Percentiles rank a stretch among this genome's conserved stretches.
Conservation (phyloP, 2,113 vertebrate genomes). For the Sinocyclocheilus maitianheensis region DNA sequence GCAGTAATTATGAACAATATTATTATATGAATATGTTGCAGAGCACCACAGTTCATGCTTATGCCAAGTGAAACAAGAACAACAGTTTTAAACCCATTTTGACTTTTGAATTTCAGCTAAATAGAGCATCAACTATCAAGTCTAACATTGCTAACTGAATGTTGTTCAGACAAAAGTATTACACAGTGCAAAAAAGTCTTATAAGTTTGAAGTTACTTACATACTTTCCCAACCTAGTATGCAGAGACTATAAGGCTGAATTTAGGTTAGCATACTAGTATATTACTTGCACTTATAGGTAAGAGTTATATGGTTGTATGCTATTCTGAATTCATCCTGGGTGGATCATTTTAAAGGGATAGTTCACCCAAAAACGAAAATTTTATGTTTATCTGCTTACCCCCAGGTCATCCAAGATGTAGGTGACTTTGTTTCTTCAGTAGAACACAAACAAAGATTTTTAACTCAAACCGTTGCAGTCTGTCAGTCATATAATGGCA, state of each 20-base stretch:
- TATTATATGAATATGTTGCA: background rate
- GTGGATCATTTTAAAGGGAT: background rate
- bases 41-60: background rate
- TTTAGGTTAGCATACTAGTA: background rate
- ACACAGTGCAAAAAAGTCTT: background rate
- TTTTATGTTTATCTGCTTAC: too few species aligned
- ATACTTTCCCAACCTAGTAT: background rate
- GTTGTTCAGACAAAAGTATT: background rate
- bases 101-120: background rate
- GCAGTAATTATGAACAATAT: background rate
- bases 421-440: too few species aligned
- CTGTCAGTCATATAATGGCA: too few species aligned
- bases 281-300: background rate
- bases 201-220: background rate
- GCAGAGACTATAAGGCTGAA: background rate
- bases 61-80: background rate
- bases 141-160: background rate
- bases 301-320: background rate
- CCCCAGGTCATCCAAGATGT: too few species aligned
- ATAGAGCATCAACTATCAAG: background rate
- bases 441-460: too few species aligned
- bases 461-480: too few species aligned
- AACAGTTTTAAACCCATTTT: background rate
- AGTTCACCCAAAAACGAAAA: too few species aligned
- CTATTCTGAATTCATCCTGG: background rate